Conservation (phyloP, 2,888 invertebrate species). For the Thumatha senex region DNA sequence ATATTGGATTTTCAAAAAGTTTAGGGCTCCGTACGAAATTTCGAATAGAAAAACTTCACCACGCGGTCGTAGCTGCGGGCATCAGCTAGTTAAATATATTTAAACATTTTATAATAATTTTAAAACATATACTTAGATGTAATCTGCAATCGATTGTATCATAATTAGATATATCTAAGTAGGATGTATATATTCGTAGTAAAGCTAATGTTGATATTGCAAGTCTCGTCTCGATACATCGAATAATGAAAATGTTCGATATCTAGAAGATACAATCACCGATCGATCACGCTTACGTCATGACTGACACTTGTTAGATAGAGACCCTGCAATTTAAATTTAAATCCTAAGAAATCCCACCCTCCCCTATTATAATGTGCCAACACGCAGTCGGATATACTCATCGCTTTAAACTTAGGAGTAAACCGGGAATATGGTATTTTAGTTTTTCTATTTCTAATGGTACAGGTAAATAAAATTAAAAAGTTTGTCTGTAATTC, state of each 20-base stretch:
- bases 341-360: conserved; percentile 61
- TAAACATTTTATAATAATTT: too few species aligned
- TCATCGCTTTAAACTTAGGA: conserved; percentile 25
- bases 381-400: conserved; percentile 26
- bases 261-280: conserved; percentile 59
- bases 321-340: conserved; percentile 71
- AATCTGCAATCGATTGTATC: too few species aligned
- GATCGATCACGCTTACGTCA: conserved; percentile 69
- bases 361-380: conserved; percentile 43
- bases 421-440: neutral
- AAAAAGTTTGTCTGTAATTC: too few species aligned
- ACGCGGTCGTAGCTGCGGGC: too few species aligned
- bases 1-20: too few species aligned
- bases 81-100: too few species aligned
- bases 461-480: too few species aligned
- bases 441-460: too few species aligned
- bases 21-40: too few species aligned
- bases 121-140: too few species aligned
- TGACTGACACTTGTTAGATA: conserved; percentile 70
- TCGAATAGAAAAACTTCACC: too few species aligned
- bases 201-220: conserved; percentile 28
- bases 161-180: too few species aligned
- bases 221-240: conserved; percentile 11
- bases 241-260: neutral
- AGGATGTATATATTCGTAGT: neutral